phyloP scores from a whole-genome alignment of 2,888 invertebrate species.

The Lasioglossum lativentre region DNA sequence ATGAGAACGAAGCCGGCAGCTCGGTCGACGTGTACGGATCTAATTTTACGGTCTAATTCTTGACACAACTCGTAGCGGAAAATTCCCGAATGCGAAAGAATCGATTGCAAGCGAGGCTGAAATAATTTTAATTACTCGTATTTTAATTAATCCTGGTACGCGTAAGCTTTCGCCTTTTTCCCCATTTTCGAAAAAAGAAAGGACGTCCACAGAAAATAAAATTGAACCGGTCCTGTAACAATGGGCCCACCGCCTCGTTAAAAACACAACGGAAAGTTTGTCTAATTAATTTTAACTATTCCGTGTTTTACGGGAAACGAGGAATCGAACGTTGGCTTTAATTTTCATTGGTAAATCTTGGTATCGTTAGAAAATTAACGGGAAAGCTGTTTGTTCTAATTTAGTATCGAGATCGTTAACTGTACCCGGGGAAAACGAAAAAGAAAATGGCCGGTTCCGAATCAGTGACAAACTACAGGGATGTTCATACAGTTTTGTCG shows the following conservation, averaged over 20 bases:
- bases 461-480: not conserved
- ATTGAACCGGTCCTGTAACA: not conserved
- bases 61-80: not conserved
- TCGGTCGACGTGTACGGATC: not conserved
- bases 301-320: not conserved
- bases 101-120: conserved; percentile 3
- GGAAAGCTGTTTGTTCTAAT: too few species aligned
- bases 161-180: not conserved
- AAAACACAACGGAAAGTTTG: not conserved
- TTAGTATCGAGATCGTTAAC: not conserved
- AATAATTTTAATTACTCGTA: not conserved
- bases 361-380: too few species aligned
- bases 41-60: conserved; percentile 32
- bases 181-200: not conserved
- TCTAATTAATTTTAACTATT: not conserved
- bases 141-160: conserved; percentile 1
- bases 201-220: not conserved
- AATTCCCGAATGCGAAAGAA: not conserved
- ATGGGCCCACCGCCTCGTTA: not conserved
- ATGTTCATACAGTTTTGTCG: not conserved
- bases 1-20: conserved; percentile 12
- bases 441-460: not conserved
- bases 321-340: not conserved
- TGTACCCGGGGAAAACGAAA: not conserved
- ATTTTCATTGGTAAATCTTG: too few species aligned